Percentiles rank a stretch among this genome's conserved stretches.
Evolutionary conservation across 2,113 vertebrate species (phyloP).

Genomic region (Aleadryas rufinucha): DNA sequence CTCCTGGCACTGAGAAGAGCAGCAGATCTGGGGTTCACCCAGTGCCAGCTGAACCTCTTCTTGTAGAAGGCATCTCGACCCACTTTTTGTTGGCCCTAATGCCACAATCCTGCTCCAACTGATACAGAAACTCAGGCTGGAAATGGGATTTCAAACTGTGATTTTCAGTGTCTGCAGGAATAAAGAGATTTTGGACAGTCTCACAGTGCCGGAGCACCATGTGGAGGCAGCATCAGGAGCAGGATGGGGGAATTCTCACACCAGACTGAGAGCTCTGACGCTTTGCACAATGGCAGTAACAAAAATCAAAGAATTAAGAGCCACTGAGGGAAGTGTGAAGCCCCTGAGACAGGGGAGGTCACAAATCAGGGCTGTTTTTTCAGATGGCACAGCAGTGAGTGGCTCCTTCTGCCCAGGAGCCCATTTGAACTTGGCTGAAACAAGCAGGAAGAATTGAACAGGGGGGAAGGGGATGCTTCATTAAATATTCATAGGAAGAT

Average conservation of each 20-base stretch:
- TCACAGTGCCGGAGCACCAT: neutral
- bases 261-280: neutral
- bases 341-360: neutral
- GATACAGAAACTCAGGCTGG: neutral
- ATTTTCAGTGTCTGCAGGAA: neutral
- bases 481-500: slow-evolving; percentile 16
- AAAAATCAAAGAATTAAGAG: neutral
- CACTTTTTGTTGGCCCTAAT: neutral
- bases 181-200: neutral
- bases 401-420: neutral
- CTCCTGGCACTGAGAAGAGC: neutral
- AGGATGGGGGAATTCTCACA: neutral
- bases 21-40: neutral
- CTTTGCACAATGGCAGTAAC: neutral
- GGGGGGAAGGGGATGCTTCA: neutral
- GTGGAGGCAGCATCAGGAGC: neutral
- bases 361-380: neutral
- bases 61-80: neutral
- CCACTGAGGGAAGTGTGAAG: neutral
- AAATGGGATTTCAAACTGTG: neutral
- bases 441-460: neutral
- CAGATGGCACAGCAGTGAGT: neutral
- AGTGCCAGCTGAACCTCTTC: neutral
- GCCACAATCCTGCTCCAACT: neutral
- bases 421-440: neutral